Evolutionary conservation across 1,140 invertebrate genomes (phyloP).

Genomic region (Halesus radiatus): DNA sequence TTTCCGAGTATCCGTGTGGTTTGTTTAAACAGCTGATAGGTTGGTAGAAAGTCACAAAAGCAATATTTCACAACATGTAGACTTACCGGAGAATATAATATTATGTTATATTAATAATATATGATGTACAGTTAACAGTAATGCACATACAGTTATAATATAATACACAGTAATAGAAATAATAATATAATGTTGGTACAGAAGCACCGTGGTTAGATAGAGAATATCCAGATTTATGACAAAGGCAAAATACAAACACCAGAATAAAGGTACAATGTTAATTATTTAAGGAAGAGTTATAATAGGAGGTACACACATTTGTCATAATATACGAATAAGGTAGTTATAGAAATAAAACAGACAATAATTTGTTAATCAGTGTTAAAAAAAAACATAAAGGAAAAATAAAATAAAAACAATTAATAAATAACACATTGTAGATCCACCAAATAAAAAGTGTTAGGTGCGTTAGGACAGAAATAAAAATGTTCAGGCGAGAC

Average conservation of each 20-base stretch:
- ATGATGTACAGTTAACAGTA: constrained; percentile 26
- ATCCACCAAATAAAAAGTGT: constrained; percentile 32
- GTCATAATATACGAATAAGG: neutral
- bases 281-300: constrained; percentile 6
- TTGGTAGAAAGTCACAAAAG: constrained; percentile 35
- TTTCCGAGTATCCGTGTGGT: constrained; percentile 1
- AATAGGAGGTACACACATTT: constrained; percentile 24
- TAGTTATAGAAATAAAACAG: constrained; percentile 18
- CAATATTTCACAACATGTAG: constrained; percentile 28
- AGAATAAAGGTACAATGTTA: constrained; percentile 32
- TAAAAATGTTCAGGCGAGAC: constrained; percentile 48
- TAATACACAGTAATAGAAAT: constrained; percentile 1
- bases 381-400: constrained; percentile 4
- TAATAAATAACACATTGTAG: constrained; percentile 51
- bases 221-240: constrained; percentile 54
- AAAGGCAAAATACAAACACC: constrained; percentile 55
- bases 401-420: constrained; percentile 29
- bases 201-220: constrained; percentile 35
- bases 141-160: constrained; percentile 21
- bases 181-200: constrained; percentile 33
- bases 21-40: constrained; percentile 5
- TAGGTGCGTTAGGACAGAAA: constrained; percentile 55
- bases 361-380: constrained; percentile 1
- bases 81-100: constrained; percentile 35
- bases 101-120: constrained; percentile 13